Percentiles rank a stretch among this genome's conserved stretches.
phyloP scores from a whole-genome alignment of 1,140 invertebrate genomes.

The Drosophila asahinai region DNA sequence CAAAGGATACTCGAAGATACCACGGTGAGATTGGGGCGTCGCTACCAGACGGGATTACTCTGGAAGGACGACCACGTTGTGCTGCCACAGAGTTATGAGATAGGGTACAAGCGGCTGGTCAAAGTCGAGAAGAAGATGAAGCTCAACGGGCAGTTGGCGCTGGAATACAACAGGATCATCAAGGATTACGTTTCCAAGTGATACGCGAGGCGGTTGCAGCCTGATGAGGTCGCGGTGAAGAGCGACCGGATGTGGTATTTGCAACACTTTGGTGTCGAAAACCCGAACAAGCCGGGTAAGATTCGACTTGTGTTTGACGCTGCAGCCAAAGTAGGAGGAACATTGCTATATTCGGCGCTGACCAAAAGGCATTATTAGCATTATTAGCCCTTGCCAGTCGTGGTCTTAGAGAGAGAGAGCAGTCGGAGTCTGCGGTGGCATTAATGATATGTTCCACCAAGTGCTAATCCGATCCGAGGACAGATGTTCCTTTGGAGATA shows the following conservation, averaged over 20 bases:
- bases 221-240: neutral
- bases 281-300: slow-evolving; percentile 13
- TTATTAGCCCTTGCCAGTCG: neutral
- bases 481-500: neutral
- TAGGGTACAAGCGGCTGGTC: no score
- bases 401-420: neutral
- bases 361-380: neutral
- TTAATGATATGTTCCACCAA: neutral
- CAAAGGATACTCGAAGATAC: no score
- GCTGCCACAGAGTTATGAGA: no score
- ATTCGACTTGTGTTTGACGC: neutral
- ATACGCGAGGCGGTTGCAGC: neutral
- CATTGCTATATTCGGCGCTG: slow-evolving; percentile 6
- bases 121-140: no score
- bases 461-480: neutral
- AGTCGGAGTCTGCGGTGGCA: neutral
- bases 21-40: no score
- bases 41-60: no score
- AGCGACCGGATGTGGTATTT: neutral
- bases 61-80: no score
- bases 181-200: neutral
- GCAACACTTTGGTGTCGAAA: slow-evolving; percentile 14
- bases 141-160: no score
- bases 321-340: slow-evolving; percentile 1
- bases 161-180: no score